Evolutionary conservation across 2,888 invertebrate species (phyloP), one percentile per base, ranked within the genome.

Genomic region (Periphyllus acericola): DNA sequence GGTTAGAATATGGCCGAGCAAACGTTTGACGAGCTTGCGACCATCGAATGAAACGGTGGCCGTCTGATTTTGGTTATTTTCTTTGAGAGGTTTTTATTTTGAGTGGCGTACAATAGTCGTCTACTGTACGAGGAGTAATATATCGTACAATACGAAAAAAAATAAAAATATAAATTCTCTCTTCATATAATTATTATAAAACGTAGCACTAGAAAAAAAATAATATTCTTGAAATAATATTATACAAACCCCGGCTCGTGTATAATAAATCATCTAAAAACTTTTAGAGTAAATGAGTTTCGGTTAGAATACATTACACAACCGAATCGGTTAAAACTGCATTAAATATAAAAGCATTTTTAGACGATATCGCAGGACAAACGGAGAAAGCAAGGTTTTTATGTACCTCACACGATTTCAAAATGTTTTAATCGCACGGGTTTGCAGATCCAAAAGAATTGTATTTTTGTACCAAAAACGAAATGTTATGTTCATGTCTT

Each of bases 331-430:
- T 3, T 9, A 52, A 76, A 52, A 11, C 19, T 52, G n/a, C 52
- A 32, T 52, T 32, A 52, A 78, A 78, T 78, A 78, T 78, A 78
- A 52, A 78, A 78, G 19, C 32, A 52, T 52, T 52, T 1, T 52
- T 25, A 9, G 46, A 46, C 46, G 14, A 14, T 5, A 46, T 2
- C 14, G 46, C 14, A 14, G 11, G 14, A 9, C 9, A 40, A 40
- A 40, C 8, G 1, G 46, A n/a, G n/a, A n/a, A n/a, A n/a, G 46
- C 2, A 46, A 46, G 11, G 11, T 46, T 46, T 46, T 46, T 46
- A 46, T 46, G 46, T 46, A 11, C 46, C 14, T 46, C 14, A 3
- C 46, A 14, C 3, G 14, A 14, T 46, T 14, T 46, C 46, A 46
- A 46, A 36, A 36, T 36, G 4, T 3, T 36, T 36, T 36, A 6